phyloP scores from a whole-genome alignment of 2,797 vertebrate species.

The Macropodus opercularis region DNA sequence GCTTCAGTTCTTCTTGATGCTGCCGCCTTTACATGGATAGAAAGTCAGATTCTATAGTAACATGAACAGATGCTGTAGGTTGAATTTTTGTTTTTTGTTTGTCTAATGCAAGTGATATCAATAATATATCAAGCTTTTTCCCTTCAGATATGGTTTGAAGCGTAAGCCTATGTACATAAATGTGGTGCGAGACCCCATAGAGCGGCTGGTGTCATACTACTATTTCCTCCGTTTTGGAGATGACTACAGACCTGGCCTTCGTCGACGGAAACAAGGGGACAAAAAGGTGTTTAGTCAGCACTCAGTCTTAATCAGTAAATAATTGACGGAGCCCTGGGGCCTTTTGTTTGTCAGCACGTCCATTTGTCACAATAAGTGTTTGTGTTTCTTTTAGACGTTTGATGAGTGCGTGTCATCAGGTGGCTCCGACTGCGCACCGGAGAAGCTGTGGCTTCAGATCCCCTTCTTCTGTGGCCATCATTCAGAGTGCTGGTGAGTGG shows the following conservation, averaged over 20 bases:
- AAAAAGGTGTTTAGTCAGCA: constrained; percentile 86
- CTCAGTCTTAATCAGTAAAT: background rate
- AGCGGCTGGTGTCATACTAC: constrained; percentile 96
- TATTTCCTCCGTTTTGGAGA: constrained; percentile 97
- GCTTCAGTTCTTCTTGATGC: constrained; percentile 13
- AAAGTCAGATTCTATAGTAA: constrained; percentile 16
- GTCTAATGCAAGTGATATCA: no score
- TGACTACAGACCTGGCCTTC: constrained; percentile 93
- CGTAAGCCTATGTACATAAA: constrained; percentile 96
- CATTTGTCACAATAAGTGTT: background rate
- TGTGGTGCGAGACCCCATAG: constrained; percentile 95
- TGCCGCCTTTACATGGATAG: constrained; percentile 19
- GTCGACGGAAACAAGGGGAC: constrained; percentile 96
- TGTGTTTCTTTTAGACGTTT: constrained; percentile 87
- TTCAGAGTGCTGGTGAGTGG: constrained; percentile 94
- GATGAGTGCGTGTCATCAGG: constrained; percentile 95
- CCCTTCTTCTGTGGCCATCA: constrained; percentile 98
- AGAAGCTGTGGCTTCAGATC: constrained; percentile 99
- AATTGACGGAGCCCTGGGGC: background rate
- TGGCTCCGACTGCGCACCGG: constrained; percentile 94
- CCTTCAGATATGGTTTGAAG: constrained; percentile 87
- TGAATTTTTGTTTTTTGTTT: no score
- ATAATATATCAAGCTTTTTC: background rate
- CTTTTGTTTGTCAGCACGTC: background rate
- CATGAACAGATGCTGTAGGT: no score